These are phyloP conservation scores for Atopsyche davidsoni DNA, from an alignment of 1,140 invertebrate genomes.

Conservation along the genomic window DNA sequence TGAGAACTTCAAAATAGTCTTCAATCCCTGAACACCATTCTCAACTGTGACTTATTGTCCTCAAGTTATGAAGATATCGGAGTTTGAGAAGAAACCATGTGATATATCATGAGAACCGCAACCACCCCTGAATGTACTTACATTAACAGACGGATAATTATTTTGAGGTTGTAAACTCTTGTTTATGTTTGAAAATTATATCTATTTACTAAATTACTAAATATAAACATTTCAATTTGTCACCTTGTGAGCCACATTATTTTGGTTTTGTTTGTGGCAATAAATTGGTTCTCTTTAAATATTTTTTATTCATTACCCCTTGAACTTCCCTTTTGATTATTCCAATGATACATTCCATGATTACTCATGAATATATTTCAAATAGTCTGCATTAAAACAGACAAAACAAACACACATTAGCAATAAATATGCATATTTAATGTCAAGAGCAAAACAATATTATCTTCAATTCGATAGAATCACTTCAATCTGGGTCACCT, in stretches of 20 bases:
- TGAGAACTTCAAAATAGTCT: not conserved
- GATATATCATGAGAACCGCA: not conserved
- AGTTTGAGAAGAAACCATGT: not conserved
- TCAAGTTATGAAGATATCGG: not conserved
- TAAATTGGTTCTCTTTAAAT: conserved; percentile 28
- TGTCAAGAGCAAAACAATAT: too few species aligned
- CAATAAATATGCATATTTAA: too few species aligned
- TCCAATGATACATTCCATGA: too few species aligned
- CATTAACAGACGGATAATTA: conserved; percentile 3
- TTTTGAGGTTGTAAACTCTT: conserved; percentile 2
- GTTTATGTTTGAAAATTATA: conserved; percentile 29
- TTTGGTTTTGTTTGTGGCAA: conserved; percentile 29
- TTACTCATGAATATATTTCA: too few species aligned
- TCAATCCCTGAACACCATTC: not conserved
- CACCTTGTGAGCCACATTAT: conserved; percentile 15
- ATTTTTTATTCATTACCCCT: conserved; percentile 2
- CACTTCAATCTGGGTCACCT: too few species aligned
- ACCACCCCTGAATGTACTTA: conserved; percentile 15
- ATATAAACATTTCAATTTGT: conserved; percentile 11
- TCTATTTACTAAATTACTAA: conserved; percentile 17
- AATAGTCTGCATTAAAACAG: too few species aligned
- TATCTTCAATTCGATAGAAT: too few species aligned
- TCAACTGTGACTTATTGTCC: not conserved
- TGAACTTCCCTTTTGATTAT: too few species aligned
- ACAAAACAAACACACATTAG: too few species aligned